Base-by-base conservation (phyloP, 2,797 vertebrate genomes). In the Buphagus erythrorhynchus region DNA sequence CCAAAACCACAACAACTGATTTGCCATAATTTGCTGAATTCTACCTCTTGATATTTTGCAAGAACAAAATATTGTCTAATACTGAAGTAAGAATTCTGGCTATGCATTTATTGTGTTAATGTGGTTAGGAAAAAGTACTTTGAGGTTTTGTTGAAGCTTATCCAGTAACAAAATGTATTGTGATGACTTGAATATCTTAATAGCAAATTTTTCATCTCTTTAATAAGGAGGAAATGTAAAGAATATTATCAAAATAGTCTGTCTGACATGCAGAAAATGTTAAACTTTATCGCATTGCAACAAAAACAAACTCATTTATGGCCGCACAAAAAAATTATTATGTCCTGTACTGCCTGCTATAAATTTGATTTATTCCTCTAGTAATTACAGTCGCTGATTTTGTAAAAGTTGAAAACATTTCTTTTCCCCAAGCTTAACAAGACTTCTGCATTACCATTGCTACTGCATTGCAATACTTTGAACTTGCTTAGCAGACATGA, bases 331-430 rank as follows among this genome's bases (percentile, higher is more conserved):
- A 78, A 96, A 96, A 91, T 71, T 62, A 97, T 96, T 95, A 67
- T 93, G 88, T 80, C 49, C 87, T 95, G 71, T 88, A 88, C 96
- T 97, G 90, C 94, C 86, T 93, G 93, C 91, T 97, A 52, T 97
- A 97, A 97, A 96, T 97, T 91, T 97, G 97, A 97, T 97, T 97
- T 97, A 97, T 97, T 96, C 84, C 82, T 93, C 52, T 95, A 94
- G 96, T 97, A 97, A 98, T 97, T 97, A 92, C 86, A 94, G 81
- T 76, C 1, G 1, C 93, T 97, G 94, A 96, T 97, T 96, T 13
- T 54, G 95, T 95, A 87, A 82, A 98, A 98, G 92, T 96, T 96
- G 96, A 96, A 97, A 97, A 97, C 86, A 43, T 95, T 88, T 91
- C 58, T 95, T 78, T 95, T 28, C 88, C 83, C 73, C 38, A 16